A percentile compares a stretch with the other conserved stretches of the same genome.
Conservation (phyloP, 2,113 vertebrate species). For the Plecotus auritus region DNA sequence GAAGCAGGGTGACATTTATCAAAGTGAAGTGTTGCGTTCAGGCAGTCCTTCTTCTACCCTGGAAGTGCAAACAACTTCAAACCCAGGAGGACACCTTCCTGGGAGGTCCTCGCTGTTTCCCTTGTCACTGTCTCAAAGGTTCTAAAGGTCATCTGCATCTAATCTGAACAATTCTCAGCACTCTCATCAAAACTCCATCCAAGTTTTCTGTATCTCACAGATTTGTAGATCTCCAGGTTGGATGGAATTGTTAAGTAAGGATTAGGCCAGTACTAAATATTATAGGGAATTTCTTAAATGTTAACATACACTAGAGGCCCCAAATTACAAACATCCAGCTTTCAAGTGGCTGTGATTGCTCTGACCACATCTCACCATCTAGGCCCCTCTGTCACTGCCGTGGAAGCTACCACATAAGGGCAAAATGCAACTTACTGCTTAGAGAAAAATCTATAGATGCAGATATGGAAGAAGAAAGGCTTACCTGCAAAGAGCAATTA, state of each 20-base stretch:
- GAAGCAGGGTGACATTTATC: neutral
- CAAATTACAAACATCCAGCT: neutral
- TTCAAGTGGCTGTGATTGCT: neutral
- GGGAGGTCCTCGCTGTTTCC: neutral
- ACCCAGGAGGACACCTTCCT: neutral
- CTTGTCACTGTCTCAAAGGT: neutral
- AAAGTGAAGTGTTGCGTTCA: neutral
- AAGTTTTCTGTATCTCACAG: neutral
- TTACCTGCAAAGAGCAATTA: neutral
- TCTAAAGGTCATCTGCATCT: neutral
- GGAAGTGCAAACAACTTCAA: neutral
- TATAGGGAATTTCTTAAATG: neutral
- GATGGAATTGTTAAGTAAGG: neutral
- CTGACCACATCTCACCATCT: neutral
- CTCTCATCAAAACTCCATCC: neutral
- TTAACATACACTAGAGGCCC: neutral
- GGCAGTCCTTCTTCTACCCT: neutral
- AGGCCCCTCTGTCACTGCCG: neutral
- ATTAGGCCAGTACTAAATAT: neutral
- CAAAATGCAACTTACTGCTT: neutral
- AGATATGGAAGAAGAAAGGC: neutral
- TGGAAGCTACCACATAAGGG: neutral
- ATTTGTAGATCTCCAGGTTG: neutral
- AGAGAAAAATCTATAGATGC: neutral
- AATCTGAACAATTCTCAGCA: neutral